Evolutionary conservation across 2,888 invertebrate genomes (phyloP).

Genomic region (Crematogaster levior): DNA sequence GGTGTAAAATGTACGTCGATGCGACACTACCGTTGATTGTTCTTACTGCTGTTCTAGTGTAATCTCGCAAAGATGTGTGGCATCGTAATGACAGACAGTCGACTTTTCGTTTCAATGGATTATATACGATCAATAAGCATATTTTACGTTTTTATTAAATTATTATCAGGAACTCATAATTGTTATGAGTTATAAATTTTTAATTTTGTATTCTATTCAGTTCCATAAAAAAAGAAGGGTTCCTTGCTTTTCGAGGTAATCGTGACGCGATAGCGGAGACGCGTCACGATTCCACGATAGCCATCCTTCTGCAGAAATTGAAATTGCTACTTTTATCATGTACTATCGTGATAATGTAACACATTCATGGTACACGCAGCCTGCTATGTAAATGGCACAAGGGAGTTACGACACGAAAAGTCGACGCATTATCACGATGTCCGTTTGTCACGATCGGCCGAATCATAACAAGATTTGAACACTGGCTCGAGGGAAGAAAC

Average conservation of each 20-base stretch:
- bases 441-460: constrained; percentile 20
- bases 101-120: constrained; percentile 32
- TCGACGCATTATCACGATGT: constrained; percentile 15
- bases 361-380: neutral
- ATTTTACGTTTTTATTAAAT: neutral
- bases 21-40: constrained; percentile 46
- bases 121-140: neutral
- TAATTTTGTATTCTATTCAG: neutral
- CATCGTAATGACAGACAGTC: constrained; percentile 19
- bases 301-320: constrained; percentile 4
- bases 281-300: constrained; percentile 58
- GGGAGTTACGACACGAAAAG: constrained; percentile 27
- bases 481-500: neutral
- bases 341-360: constrained; percentile 10
- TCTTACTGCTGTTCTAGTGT: constrained; percentile 43
- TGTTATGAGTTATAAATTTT: neutral
- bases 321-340: constrained; percentile 2
- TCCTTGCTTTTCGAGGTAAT: constrained; percentile 31
- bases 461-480: constrained; percentile 13
- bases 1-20: constrained; percentile 37
- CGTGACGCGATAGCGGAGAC: constrained; percentile 71
- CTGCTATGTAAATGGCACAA: neutral
- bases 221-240: neutral
- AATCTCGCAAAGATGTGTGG: constrained; percentile 38
- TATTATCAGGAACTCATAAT: neutral